Evolutionary conservation across 2,797 vertebrate genomes (phyloP), one percentile per base, ranked within the genome.

Genomic region (Cichlasoma orientale): DNA sequence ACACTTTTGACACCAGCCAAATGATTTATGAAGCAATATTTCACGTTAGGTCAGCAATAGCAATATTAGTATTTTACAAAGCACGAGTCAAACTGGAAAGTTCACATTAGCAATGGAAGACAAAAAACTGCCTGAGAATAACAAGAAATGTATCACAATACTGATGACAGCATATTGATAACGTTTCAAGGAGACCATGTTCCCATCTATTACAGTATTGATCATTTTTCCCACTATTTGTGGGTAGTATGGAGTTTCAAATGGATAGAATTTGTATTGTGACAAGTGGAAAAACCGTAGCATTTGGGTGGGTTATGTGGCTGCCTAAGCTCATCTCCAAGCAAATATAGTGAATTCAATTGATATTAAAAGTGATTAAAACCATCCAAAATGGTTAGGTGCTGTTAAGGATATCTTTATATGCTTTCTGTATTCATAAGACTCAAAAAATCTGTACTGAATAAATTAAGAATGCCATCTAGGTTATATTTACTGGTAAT

Each of bases 201-300:
- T n/a, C 71, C 70, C 50, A 59, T 71, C 56, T 80, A 70, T 69
- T 23, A 27, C 19, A 33, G 33, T 79, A 90, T 83, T 85, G 82
- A 88, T 82, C 83, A 69, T 80, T 79, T 87, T 71, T 84, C 74
- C 74, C 21, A 68, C 38, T 63, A 25, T 72, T 75, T 66, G 33
- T 21, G 5, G 68, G 12, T 21, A 58, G 54, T 74, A 82, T 82
- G 56, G 82, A 86, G 78, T 87, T 85, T 61, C 23, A 86, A 74
- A 83, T 75, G 71, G 63, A 74, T 16, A 52, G 25, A 86, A 86
- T 76, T 52, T 33, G 31, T 80, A 55, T 38, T 74, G 69, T 77
- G 73, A 47, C 72, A 59, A 74, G 66, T 36, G 50, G 73, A 79
- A 54, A 21, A 21, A 12, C n/a, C 11, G 52, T 53, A n/a, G 41